These are phyloP conservation scores for Aethes cnicana DNA, from an alignment of 2,888 invertebrate genomes.

Conservation along the genomic window DNA sequence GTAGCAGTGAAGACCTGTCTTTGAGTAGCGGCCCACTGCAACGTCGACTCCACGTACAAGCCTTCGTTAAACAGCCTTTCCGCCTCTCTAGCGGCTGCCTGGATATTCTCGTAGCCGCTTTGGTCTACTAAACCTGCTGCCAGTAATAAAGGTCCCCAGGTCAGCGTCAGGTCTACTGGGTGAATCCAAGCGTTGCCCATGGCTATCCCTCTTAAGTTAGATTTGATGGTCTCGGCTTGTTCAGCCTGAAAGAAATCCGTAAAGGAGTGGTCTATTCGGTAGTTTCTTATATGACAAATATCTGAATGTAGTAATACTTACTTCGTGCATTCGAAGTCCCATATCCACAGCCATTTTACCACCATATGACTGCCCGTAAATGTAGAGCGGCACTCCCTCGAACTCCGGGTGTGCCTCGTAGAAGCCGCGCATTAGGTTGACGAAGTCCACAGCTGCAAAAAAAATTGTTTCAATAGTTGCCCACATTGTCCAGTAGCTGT, in stretches of 20 bases:
- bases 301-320: constrained; percentile 62
- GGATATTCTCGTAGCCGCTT: constrained; percentile 83
- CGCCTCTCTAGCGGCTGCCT: constrained; percentile 79
- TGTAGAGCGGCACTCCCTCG: constrained; percentile 88
- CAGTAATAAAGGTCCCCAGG: constrained; percentile 91
- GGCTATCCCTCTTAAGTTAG: constrained; percentile 89
- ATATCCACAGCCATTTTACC: constrained; percentile 96
- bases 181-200: constrained; percentile 96
- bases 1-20: constrained; percentile 83
- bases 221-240: constrained; percentile 81
- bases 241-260: constrained; percentile 83
- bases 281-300: neutral
- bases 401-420: constrained; percentile 86
- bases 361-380: constrained; percentile 95
- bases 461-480: too few species aligned
- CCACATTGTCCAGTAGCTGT: too few species aligned
- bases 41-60: constrained; percentile 83
- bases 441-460: constrained; percentile 86
- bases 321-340: constrained; percentile 83
- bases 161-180: constrained; percentile 90
- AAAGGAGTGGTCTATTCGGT: neutral
- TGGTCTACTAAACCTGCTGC: constrained; percentile 88
- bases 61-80: constrained; percentile 81
- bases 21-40: constrained; percentile 86
- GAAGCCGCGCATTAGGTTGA: constrained; percentile 87